Base-by-base conservation (phyloP, 1,140 invertebrate genomes). In the Eupristina koningsbergeri region DNA sequence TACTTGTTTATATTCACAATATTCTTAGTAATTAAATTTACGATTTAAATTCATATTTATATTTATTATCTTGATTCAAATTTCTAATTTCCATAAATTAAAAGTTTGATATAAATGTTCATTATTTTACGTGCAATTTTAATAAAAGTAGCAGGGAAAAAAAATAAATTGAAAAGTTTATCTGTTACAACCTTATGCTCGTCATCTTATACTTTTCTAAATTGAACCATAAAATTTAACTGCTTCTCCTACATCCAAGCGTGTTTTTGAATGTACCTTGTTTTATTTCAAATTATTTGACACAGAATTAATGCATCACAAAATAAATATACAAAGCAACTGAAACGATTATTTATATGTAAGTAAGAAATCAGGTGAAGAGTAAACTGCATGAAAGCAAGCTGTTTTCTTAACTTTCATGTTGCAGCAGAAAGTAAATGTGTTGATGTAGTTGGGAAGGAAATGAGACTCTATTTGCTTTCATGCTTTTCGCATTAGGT, bases 391-490 rank as follows among this genome's bases (percentile, higher is more conserved):
- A 41, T n/a, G 15, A 26, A 17, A 41, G 0, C 26, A 11, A 22
- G n/a, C 17, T 71, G 22, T 50, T 31, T 31, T 29, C 13, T 26
- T 75, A 45, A n/a, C n/a, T n/a, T n/a, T 50, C 45, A 75, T 75
- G 45, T 50, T 9, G n/a, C 7, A 45, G 17, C 29, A 19, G 13
- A 36, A 50, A 50, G 11, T 29, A n/a, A 75, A 50, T 50, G 45
- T 50, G 29, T 47, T 75, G 71, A 47, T 74, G 26, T 31, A 53
- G 45, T 31, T 29, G 73, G 39, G 13, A 11, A 75, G n/a, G 29
- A 53, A 50, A 75, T 75, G 45, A 34, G 73, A 50, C 45, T 53
- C 22, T 39, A 53, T 26, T 75, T 75, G 15, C 41, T 75, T n/a
- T 50, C 0, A 29, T 3, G 73, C n/a, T 34, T 15, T 41, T 41